Evolutionary conservation across 2,113 vertebrate species (phyloP).

Genomic region (Phodopus roborovskii): DNA sequence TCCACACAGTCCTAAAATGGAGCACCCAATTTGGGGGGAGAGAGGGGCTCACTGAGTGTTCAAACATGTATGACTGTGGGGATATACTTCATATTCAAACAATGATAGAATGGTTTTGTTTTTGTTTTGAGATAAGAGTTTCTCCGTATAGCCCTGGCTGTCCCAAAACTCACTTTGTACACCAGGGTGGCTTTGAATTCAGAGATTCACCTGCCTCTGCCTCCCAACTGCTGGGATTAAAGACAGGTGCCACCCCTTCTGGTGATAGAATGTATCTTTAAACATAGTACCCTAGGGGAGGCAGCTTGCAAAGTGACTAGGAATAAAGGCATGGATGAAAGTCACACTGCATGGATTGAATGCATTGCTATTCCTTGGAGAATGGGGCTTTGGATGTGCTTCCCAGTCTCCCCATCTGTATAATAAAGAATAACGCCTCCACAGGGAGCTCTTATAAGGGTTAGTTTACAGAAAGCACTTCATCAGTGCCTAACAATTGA

Average conservation of each 20-base stretch:
- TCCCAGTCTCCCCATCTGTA: not conserved
- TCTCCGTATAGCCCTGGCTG: too few species aligned
- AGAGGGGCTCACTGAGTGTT: not conserved
- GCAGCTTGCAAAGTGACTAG: not conserved
- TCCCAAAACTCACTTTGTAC: too few species aligned
- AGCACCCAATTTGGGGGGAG: too few species aligned
- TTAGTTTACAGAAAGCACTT: conserved; percentile 24
- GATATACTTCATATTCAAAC: not conserved
- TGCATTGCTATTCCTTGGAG: not conserved
- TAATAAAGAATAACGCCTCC: not conserved
- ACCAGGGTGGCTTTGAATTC: not conserved
- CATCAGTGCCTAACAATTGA: conserved; percentile 26
- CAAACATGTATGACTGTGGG: not conserved
- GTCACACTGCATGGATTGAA: not conserved
- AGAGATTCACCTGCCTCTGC: not conserved
- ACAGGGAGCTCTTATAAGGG: not conserved
- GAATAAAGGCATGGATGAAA: not conserved
- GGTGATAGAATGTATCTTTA: not conserved
- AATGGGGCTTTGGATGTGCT: not conserved
- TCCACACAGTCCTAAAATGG: not conserved
- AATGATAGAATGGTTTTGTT: not conserved
- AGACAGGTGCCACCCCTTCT: not conserved
- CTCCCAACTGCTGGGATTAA: not conserved
- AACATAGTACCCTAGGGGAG: not conserved
- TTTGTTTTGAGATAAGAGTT: too few species aligned